Base-by-base conservation (phyloP, 2,797 vertebrate genomes). In the Coendou prehensilis region DNA sequence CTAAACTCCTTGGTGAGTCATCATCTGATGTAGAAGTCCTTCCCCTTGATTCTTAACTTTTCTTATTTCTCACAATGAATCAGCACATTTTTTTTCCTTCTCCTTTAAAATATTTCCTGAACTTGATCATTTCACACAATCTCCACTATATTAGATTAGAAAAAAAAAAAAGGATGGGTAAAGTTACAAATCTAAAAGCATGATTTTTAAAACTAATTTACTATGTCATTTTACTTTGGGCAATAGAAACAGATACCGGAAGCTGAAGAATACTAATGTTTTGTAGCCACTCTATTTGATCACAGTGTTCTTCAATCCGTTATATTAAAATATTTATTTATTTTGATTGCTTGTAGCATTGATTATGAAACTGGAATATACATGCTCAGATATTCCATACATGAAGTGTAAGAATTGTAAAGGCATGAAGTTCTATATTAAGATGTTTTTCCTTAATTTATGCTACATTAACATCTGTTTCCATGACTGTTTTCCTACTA, bases 401-500 rank as follows among this genome's bases (percentile, higher is more conserved):
- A 87, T 85, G 23, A 93, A 93, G 81, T 79, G 59, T 56, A 88
- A 83, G 33, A 95, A 95, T 59, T 85, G 87, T 64, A 52, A 69
- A 95, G 83, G 20, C 86, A 41, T 6, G 0, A 89, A 87, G 59
- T 88, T 30, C 69, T 89, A 54, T 14, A 80, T 56, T 84, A 45
- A 67, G 52, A 91, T 64, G 64, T 10, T 91, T 90, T 91, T 28
- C 13, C 41, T 92, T 84, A 79, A 69, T 88, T 92, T 71, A 92
- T 80, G 56, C 7, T 90, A 11, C 5, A 63, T 64, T 83, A 88
- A 82, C 45, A 89, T 45, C 71, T 14, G 2, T 71, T 96, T 92
- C 23, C 76, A 10, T 89, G 28, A 93, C 50, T 95, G 26, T 63
- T 95, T 95, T 89, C 47, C 80, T 94, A n/a, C n/a, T 81, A 76